Conservation (phyloP, 2,113 vertebrate species). For the Uria lomvia region DNA sequence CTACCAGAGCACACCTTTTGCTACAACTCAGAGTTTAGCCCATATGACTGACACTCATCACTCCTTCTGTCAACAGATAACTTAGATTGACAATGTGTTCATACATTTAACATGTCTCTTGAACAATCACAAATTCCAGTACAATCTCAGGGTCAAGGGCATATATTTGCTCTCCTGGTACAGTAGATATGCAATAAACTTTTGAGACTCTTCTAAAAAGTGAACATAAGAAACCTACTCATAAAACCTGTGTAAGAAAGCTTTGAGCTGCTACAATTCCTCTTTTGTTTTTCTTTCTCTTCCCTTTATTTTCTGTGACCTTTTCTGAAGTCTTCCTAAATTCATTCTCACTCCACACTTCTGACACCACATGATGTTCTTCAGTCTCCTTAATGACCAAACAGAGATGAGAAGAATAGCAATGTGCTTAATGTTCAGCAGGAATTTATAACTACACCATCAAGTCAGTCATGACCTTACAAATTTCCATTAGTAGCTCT, state of each 20-base stretch:
- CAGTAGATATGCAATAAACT: background rate
- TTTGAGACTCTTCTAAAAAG: background rate
- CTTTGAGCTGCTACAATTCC: background rate
- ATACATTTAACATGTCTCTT: background rate
- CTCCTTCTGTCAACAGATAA: background rate
- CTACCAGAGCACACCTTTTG: background rate
- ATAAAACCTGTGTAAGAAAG: background rate
- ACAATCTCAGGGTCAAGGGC: background rate
- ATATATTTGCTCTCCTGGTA: background rate
- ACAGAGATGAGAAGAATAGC: constrained; percentile 37
- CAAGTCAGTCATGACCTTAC: constrained; percentile 57
- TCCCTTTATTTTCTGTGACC: constrained; percentile 28
- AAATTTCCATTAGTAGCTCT: constrained; percentile 8
- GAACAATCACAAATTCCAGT: background rate
- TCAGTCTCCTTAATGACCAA: constrained; percentile 43
- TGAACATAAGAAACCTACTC: background rate
- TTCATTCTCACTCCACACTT: background rate
- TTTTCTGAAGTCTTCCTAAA: constrained; percentile 38
- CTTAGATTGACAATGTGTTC: background rate
- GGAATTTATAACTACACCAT: constrained; percentile 54
- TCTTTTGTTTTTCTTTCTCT: background rate
- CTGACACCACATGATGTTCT: background rate
- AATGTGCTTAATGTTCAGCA: constrained; percentile 29
- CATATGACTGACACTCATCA: background rate
- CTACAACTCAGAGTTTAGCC: background rate